These are phyloP conservation scores for Eudorcas thomsonii DNA, from an alignment of 2,113 vertebrate genomes.

Conservation along the genomic window DNA sequence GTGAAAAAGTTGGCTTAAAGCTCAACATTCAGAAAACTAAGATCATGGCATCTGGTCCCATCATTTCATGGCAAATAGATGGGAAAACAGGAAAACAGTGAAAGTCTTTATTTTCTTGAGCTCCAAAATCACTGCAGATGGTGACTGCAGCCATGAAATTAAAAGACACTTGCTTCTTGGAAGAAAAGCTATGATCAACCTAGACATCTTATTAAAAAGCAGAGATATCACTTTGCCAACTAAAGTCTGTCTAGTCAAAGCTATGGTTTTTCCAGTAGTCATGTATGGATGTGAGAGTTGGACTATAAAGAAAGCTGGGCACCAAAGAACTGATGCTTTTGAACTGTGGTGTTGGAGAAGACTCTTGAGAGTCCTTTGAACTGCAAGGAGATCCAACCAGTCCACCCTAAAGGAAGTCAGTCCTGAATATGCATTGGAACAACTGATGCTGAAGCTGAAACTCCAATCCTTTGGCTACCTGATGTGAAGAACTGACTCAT, in stretches of 20 bases:
- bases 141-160: neutral
- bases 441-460: neutral
- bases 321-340: neutral
- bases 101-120: neutral
- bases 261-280: neutral
- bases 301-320: neutral
- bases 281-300: neutral
- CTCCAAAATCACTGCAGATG: neutral
- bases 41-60: neutral
- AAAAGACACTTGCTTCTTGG: neutral
- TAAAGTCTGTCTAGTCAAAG: neutral
- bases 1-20: neutral
- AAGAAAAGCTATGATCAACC: neutral
- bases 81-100: neutral
- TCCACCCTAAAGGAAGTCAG: neutral
- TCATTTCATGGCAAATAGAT: neutral
- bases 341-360: neutral
- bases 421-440: neutral
- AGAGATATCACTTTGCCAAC: neutral
- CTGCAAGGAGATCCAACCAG: neutral
- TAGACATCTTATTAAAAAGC: neutral
- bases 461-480: neutral
- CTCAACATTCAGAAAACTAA: neutral
- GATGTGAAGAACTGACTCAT: neutral
- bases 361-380: neutral